phyloP scores from a whole-genome alignment of 2,888 invertebrate species.

The Mongoloraphidia duomilia region DNA sequence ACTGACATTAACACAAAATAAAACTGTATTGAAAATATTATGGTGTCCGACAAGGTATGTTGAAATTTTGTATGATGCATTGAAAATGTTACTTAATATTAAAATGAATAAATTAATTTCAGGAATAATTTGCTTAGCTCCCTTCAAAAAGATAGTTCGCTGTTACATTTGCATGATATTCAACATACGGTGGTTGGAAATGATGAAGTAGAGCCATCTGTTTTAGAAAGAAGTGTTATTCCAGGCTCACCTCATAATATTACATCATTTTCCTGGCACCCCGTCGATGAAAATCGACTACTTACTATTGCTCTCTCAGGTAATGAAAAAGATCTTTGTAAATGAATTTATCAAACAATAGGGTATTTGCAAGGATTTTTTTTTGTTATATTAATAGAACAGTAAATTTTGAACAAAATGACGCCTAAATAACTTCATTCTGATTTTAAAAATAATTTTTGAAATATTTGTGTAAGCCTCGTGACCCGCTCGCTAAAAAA shows the following conservation, averaged over 20 bases:
- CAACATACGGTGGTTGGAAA: slow-evolving; percentile 52
- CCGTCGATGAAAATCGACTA: slow-evolving; percentile 60
- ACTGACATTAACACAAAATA: slow-evolving; percentile 51
- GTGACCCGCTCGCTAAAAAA: no score
- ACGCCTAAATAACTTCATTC: no score
- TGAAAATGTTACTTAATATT: neutral
- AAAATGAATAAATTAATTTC: slow-evolving; percentile 13
- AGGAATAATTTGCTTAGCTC: slow-evolving; percentile 65
- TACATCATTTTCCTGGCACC: slow-evolving; percentile 80
- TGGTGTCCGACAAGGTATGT: slow-evolving; percentile 79
- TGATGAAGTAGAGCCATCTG: slow-evolving; percentile 62
- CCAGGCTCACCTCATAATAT: slow-evolving; percentile 35
- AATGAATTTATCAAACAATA: no score
- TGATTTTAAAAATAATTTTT: no score
- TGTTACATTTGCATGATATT: slow-evolving; percentile 74
- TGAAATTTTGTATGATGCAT: neutral
- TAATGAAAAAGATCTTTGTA: slow-evolving; percentile 15
- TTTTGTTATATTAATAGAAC: no score
- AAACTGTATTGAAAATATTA: slow-evolving; percentile 56
- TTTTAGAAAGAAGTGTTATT: slow-evolving; percentile 52
- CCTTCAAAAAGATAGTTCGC: slow-evolving; percentile 61
- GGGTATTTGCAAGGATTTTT: no score
- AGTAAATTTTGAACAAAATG: no score
- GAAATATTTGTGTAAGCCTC: no score
- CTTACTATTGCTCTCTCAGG: slow-evolving; percentile 48